Base-by-base conservation (phyloP, 2,888 invertebrate genomes). In the Schrankia costaestrigalis region DNA sequence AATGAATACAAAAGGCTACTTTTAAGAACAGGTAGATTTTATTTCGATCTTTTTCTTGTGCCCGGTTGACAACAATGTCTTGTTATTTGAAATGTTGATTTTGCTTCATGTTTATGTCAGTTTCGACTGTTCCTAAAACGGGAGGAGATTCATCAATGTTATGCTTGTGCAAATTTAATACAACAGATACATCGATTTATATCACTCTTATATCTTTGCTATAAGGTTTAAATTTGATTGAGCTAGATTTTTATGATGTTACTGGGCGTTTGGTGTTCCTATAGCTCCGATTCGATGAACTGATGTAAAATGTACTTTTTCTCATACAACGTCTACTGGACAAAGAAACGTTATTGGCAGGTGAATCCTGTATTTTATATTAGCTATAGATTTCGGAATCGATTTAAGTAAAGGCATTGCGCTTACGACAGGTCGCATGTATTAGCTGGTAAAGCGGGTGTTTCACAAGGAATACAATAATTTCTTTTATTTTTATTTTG, bases 21-120 rank as follows among this genome's bases (percentile, higher is more conserved):
- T 61, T 63, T 48, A 50, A 42, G 55, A 72, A 63, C 77, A 76
- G 74, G 74, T 75, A 71, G 71, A 65, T 68, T 62, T 70, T 60
- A 60, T 66, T 50, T 52, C 22, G 44, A 36, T 53, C 45, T 46
- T 53, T 70, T 75, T 74, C 68, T 64, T 59, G 42, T 41, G 46
- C 54, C 40, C 56, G 47, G 73, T 74, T 78, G 75, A 74, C 78
- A 69, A 76, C 78, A 78, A 71, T 70, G 74, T 69, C 60, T 56
- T 66, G 65, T 59, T 69, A 83, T 84, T 83, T 83, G 75, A 80
- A 86, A 85, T 81, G 83, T 73, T 79, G 80, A 85, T 80, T 73
- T 63, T 59, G 57, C 68, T 69, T 71, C 76, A 73, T 76, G 75
- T 75, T 71, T 76, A 81, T 77, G 71, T 74, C 79, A 73, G 62